phyloP scores from a whole-genome alignment of 2,888 invertebrate genomes.

The Sthenelais limicola region DNA sequence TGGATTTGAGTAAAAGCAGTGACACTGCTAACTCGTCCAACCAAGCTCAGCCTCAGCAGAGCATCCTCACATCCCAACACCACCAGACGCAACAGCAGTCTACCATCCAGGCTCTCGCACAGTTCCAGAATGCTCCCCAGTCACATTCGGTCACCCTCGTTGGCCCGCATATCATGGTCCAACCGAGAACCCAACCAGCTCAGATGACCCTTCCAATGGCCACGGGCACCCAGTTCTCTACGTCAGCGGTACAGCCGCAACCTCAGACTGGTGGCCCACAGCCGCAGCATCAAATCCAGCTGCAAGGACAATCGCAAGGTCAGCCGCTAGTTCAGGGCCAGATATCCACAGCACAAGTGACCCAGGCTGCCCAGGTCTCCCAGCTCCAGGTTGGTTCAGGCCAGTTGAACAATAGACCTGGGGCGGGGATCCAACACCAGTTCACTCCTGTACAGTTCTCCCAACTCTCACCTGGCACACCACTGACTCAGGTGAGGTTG shows the following conservation, averaged over 20 bases:
- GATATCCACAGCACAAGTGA: background rate
- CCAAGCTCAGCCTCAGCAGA: too few species aligned
- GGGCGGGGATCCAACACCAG: too few species aligned
- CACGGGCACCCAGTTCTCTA: background rate
- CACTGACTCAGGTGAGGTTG: slow-evolving; percentile 10
- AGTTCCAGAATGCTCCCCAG: background rate
- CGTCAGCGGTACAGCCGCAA: background rate
- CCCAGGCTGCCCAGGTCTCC: background rate
- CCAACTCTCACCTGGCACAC: too few species aligned
- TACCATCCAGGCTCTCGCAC: too few species aligned
- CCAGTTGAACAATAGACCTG: too few species aligned
- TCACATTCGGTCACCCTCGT: background rate
- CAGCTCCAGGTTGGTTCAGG: background rate
- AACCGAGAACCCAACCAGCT: background rate
- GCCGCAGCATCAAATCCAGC: slow-evolving; percentile 11
- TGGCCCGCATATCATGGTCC: background rate
- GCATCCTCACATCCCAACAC: too few species aligned
- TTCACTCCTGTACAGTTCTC: too few species aligned
- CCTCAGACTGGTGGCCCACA: background rate
- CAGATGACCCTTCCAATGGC: background rate
- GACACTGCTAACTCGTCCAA: too few species aligned
- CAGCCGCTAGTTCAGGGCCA: background rate
- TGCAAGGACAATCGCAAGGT: background rate
- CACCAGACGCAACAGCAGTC: too few species aligned
- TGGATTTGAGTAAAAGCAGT: too few species aligned